phyloP scores from a whole-genome alignment of 2,113 vertebrate genomes.

The Echinops telfairi region DNA sequence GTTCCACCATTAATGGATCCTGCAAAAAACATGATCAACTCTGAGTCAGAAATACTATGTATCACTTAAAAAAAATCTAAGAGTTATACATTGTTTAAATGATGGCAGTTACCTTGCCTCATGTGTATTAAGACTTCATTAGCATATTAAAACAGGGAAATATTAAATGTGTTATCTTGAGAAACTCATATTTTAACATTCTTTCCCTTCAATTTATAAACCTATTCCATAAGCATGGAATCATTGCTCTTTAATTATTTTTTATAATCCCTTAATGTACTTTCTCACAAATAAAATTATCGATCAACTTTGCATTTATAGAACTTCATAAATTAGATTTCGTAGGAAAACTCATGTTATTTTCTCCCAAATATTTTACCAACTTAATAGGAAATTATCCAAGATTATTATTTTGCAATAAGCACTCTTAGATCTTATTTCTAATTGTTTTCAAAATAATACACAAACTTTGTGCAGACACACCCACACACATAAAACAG shows the following conservation, averaged over 20 bases:
- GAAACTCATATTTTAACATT: slow-evolving; percentile 39
- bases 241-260: background rate
- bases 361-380: slow-evolving; percentile 37
- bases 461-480: background rate
- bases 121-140: slow-evolving; percentile 15
- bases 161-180: slow-evolving; percentile 42
- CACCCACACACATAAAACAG: too few species aligned
- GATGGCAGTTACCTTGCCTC: background rate
- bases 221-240: slow-evolving; percentile 31
- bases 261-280: background rate
- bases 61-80: slow-evolving; percentile 37
- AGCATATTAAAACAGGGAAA: slow-evolving; percentile 40
- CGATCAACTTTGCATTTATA: slow-evolving; percentile 34
- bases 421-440: background rate
- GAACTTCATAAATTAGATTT: slow-evolving; percentile 47
- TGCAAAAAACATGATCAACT: slow-evolving; percentile 84
- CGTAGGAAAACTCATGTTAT: slow-evolving; percentile 33
- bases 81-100: slow-evolving; percentile 38
- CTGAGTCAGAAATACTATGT: slow-evolving; percentile 69
- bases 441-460: slow-evolving; percentile 33
- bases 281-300: slow-evolving; percentile 46
- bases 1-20: slow-evolving; percentile 92
- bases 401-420: background rate
- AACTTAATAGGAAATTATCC: slow-evolving; percentile 28
- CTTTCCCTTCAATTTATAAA: slow-evolving; percentile 11